Percentiles rank a stretch among this genome's conserved stretches.
Conservation (phyloP, 23 tunicate genomes). For the Botrylloides violaceus region DNA sequence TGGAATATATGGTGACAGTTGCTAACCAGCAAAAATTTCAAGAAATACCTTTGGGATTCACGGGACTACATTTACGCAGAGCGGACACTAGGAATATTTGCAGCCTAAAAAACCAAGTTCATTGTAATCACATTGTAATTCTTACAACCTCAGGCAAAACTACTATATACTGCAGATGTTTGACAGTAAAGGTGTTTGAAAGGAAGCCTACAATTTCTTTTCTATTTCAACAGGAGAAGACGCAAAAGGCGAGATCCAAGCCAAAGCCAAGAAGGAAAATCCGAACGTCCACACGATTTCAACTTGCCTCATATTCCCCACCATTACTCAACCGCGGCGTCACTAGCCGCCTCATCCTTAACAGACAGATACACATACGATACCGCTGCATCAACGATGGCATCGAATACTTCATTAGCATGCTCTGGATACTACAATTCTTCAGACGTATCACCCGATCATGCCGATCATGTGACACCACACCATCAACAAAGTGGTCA, state of each 20-base stretch:
- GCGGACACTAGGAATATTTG: no score
- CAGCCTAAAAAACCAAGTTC: no score
- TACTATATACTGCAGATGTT: no score
- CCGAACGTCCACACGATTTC: conserved; percentile 81
- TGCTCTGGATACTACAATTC: conserved; percentile 6
- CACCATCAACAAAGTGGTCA: conserved; percentile 33
- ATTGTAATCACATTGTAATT: no score
- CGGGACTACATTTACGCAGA: no score
- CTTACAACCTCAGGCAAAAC: no score
- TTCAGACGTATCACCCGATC: conserved; percentile 7
- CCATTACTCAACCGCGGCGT: conserved; percentile 80
- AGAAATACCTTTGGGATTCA: no score
- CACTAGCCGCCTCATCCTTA: conserved; percentile 83
- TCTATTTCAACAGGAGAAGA: conserved; percentile 42
- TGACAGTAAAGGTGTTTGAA: no score
- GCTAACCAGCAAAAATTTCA: no score
- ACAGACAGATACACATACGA: conserved; percentile 56
- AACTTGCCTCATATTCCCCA: conserved; percentile 96
- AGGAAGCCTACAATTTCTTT: no score
- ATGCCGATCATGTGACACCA: conserved; percentile 2
- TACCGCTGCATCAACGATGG: conserved; percentile 15
- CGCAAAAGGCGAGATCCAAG: conserved; percentile 57
- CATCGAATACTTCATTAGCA: conserved; percentile 14
- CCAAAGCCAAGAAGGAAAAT: conserved; percentile 57
- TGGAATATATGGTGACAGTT: no score